Conservation (phyloP, 2,888 invertebrate genomes). For the Chouioia cunea region DNA sequence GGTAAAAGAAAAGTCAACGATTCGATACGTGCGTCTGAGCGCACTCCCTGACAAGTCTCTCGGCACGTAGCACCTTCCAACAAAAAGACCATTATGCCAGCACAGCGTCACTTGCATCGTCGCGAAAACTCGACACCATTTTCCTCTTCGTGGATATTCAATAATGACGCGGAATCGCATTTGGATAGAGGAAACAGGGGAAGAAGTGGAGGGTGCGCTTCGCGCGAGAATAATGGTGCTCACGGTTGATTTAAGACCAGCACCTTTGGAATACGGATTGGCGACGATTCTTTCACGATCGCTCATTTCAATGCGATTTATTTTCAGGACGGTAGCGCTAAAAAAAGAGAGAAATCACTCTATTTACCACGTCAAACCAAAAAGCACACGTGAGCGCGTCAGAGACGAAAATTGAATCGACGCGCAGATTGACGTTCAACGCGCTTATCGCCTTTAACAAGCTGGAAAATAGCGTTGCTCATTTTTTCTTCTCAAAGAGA, state of each 20-base stretch:
- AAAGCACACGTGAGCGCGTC: background rate
- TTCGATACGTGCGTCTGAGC: too few species aligned
- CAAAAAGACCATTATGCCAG: conserved; percentile 1
- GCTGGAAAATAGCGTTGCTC: conserved; percentile 12
- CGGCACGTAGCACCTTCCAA: background rate
- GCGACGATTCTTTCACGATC: background rate
- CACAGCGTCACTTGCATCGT: background rate
- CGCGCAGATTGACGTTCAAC: conserved; percentile 14
- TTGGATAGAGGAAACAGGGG: conserved; percentile 18
- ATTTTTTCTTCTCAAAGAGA: background rate
- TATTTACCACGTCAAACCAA: too few species aligned
- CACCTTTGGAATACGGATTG: background rate
- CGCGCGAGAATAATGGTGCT: background rate
- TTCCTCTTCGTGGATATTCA: conserved; percentile 16
- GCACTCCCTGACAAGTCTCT: too few species aligned
- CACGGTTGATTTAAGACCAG: conserved; percentile 29
- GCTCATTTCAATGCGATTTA: too few species aligned
- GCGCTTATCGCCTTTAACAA: conserved; percentile 19
- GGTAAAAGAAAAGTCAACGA: too few species aligned
- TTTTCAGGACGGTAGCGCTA: background rate
- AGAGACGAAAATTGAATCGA: conserved; percentile 3
- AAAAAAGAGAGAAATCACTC: background rate
- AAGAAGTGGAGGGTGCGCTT: background rate
- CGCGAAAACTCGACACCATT: background rate
- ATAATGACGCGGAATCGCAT: conserved; percentile 27